Evolutionary conservation across 2,113 vertebrate species (phyloP).

Genomic region (Hypomesus transpacificus): DNA sequence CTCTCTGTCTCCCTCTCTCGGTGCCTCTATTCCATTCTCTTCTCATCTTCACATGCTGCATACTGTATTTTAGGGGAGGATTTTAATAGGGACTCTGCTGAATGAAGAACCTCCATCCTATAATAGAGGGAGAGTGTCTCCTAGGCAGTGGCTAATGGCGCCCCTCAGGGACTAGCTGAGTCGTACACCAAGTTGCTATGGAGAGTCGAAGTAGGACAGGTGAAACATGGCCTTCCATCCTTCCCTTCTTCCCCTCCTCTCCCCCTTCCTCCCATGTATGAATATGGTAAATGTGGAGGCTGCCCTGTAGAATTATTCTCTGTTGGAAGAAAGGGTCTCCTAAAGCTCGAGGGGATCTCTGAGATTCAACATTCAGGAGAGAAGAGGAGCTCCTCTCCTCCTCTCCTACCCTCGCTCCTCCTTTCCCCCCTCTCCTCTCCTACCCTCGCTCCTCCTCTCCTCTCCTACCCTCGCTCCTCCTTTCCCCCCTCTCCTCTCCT

Average conservation of each 20-base stretch:
- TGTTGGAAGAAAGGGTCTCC: conserved; percentile 62
- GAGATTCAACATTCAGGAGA: conserved; percentile 66
- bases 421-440: conserved; percentile 25
- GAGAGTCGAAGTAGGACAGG: conserved; percentile 64
- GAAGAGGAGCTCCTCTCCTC: conserved; percentile 44
- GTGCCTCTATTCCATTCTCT: conserved; percentile 28
- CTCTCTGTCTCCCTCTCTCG: neutral
- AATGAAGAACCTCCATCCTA: neutral
- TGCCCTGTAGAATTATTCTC: conserved; percentile 69
- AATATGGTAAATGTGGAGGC: conserved; percentile 72
- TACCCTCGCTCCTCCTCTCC: conserved; percentile 27
- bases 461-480: conserved; percentile 17
- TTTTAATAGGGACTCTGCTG: conserved; percentile 52
- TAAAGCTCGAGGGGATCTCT: conserved; percentile 62
- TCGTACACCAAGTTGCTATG: conserved; percentile 47
- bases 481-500: neutral
- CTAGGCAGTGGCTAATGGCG: conserved; percentile 64
- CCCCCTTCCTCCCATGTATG: conserved; percentile 60
- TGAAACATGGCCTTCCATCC: conserved; percentile 45
- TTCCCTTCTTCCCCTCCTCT: conserved; percentile 36
- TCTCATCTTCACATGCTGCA: conserved; percentile 45
- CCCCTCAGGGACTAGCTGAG: conserved; percentile 53
- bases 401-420: conserved; percentile 35
- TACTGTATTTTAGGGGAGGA: conserved; percentile 49
- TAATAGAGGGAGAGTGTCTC: neutral